Percentiles rank a stretch among this genome's conserved stretches.
Conservation (phyloP, 53 echinoderm and acorn worm genomes). For the Stichopus horrens region DNA sequence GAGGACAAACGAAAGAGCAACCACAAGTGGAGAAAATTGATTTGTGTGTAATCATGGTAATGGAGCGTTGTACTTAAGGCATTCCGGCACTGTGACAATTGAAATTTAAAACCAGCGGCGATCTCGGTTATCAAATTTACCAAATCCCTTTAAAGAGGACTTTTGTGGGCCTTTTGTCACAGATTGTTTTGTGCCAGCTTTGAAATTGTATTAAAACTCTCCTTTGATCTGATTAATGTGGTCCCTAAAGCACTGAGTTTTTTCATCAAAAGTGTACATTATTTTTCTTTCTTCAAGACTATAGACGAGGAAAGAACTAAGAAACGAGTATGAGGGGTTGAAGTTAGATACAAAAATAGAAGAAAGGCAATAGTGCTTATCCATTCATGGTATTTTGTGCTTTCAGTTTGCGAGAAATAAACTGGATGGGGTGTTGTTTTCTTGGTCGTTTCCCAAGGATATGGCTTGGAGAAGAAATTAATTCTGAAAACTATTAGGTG, state of each 20-base stretch:
- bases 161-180: conserved; percentile 37
- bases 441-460: not conserved
- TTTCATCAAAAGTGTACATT: not conserved
- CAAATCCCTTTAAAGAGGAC: conserved; percentile 34
- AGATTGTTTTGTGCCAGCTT: not conserved
- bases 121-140: conserved; percentile 31
- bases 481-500: not conserved
- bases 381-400: conserved; percentile 28
- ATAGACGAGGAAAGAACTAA: not conserved
- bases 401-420: conserved; percentile 20
- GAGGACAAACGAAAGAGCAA: not conserved
- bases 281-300: not conserved
- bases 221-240: conserved; percentile 36
- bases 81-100: conserved; percentile 7
- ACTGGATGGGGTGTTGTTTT: conserved; percentile 29
- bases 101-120: conserved; percentile 41
- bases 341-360: not conserved
- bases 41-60: conserved; percentile 32
- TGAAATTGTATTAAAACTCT: conserved; percentile 40
- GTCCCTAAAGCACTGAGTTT: not conserved
- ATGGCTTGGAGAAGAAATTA: conserved; percentile 16
- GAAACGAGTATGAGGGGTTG: not conserved
- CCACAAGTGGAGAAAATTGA: conserved; percentile 1
- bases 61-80: conserved; percentile 42
- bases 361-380: not conserved